Conservation (phyloP, 2,113 vertebrate species). For the Pavo muticus region DNA sequence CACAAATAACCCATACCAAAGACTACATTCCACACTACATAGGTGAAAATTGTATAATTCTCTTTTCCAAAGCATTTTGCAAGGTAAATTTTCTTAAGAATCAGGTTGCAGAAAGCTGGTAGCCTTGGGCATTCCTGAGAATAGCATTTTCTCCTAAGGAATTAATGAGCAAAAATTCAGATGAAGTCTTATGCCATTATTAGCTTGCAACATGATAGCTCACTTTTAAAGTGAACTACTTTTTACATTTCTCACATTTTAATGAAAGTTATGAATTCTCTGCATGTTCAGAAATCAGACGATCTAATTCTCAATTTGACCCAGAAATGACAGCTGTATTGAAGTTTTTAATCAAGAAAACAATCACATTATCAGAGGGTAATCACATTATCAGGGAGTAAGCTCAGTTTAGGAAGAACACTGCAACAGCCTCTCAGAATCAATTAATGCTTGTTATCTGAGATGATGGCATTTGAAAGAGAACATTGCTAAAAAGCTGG, state of each 20-base stretch:
- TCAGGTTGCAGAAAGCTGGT: neutral
- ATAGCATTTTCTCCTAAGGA: neutral
- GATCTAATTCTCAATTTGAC: neutral
- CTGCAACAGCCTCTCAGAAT: neutral
- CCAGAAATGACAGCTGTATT: neutral
- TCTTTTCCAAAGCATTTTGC: neutral
- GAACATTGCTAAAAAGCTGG: neutral
- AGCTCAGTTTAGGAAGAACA: constrained; percentile 42
- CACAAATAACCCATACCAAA: neutral
- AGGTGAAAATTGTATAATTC: neutral
- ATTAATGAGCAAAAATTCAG: neutral
- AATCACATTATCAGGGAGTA: neutral
- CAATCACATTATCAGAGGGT: neutral
- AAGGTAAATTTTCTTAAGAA: neutral
- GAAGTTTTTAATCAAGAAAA: constrained; percentile 49
- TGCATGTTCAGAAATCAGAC: neutral
- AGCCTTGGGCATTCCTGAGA: neutral
- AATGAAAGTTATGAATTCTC: neutral
- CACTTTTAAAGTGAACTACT: neutral
- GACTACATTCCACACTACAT: neutral
- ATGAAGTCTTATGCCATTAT: neutral
- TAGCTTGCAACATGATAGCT: neutral
- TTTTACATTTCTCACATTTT: neutral
- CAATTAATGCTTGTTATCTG: neutral
- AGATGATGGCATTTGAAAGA: neutral